phyloP scores from a whole-genome alignment of 1,140 invertebrate genomes.

The Nomia melanderi region DNA sequence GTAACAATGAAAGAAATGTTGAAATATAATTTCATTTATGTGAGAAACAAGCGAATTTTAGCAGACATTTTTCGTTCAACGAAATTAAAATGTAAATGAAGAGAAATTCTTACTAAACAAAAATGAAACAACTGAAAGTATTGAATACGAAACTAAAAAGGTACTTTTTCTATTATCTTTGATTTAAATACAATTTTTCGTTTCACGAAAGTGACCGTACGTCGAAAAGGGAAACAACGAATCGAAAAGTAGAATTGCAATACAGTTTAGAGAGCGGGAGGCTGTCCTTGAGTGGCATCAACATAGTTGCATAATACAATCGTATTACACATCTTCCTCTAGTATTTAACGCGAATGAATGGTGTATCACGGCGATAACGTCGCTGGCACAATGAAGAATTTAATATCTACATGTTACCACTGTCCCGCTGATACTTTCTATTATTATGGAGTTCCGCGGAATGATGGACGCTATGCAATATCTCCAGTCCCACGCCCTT shows the following conservation, averaged over 20 bases:
- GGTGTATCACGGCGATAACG: slow-evolving; percentile 12
- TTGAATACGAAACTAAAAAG: too few relatives aligned
- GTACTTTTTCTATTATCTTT: too few relatives aligned
- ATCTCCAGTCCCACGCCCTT: slow-evolving; percentile 32
- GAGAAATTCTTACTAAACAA: too few relatives aligned
- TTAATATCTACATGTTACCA: slow-evolving; percentile 31
- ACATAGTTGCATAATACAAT: not conserved
- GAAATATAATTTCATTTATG: too few relatives aligned
- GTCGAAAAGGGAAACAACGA: too few relatives aligned
- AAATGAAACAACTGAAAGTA: too few relatives aligned
- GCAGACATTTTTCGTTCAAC: too few relatives aligned
- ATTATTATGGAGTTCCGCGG: slow-evolving; percentile 39
- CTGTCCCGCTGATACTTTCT: slow-evolving; percentile 33
- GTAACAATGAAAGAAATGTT: too few relatives aligned
- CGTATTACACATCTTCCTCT: not conserved
- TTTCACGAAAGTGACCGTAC: too few relatives aligned
- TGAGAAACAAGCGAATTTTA: too few relatives aligned
- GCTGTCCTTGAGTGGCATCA: not conserved
- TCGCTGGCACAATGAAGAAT: slow-evolving; percentile 24
- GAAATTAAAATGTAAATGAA: too few relatives aligned
- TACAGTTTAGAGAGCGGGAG: not conserved
- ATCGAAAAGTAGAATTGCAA: not conserved
- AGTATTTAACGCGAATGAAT: not conserved
- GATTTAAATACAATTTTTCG: too few relatives aligned
- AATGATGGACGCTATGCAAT: slow-evolving; percentile 28